phyloP scores from a whole-genome alignment of 2,888 invertebrate genomes.

The Conus canariensis region DNA sequence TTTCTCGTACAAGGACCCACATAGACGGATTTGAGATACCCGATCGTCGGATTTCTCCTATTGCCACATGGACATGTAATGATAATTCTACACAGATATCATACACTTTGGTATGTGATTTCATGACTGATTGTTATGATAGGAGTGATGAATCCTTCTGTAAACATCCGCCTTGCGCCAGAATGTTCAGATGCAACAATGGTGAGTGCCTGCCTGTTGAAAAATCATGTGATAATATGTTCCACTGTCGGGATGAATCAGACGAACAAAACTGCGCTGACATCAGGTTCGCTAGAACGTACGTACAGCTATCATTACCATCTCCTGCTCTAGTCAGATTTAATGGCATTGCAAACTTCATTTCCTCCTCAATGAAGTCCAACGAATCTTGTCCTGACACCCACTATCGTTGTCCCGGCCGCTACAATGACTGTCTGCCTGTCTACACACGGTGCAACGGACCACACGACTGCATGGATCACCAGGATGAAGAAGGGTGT shows the following conservation, averaged over 20 bases:
- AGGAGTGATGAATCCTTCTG: neutral
- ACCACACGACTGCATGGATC: neutral
- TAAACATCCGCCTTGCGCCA: neutral
- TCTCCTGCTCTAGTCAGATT: neutral
- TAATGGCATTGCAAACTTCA: neutral
- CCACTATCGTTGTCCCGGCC: neutral
- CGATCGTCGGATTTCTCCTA: neutral
- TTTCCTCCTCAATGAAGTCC: neutral
- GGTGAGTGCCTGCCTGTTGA: neutral
- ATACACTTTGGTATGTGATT: neutral
- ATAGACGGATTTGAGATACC: neutral
- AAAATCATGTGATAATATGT: neutral
- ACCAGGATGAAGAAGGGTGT: slow-evolving; percentile 7
- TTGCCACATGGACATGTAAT: neutral
- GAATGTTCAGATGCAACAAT: neutral
- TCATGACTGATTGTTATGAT: neutral
- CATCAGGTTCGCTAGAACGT: neutral
- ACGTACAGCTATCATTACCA: neutral
- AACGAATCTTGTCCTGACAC: neutral
- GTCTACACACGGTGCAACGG: slow-evolving; percentile 15
- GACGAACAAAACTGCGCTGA: neutral
- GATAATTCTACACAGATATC: neutral
- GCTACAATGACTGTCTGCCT: neutral
- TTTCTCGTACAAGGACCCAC: neutral
- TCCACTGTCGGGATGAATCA: neutral